These are phyloP conservation scores for Rhinolophus sinicus DNA, from an alignment of 2,113 vertebrate genomes.

Conservation along the genomic window DNA sequence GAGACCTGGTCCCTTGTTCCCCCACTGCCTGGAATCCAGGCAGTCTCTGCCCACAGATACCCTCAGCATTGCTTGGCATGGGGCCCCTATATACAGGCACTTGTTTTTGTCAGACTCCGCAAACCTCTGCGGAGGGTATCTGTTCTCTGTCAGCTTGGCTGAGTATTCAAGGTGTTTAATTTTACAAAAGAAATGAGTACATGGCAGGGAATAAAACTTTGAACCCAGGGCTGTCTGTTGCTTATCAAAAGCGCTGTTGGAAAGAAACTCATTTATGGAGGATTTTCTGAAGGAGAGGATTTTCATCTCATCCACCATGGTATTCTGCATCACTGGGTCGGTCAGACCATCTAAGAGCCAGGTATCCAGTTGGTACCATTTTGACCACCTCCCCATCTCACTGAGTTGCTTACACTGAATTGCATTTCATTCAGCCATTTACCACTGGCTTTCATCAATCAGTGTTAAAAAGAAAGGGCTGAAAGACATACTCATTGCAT, in stretches of 20 bases:
- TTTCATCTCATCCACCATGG: background rate
- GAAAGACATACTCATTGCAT: background rate
- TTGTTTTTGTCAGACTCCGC: background rate
- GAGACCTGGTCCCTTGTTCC: background rate
- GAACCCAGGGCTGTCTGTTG: background rate
- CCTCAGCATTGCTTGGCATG: background rate
- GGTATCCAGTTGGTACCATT: background rate
- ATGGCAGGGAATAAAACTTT: background rate
- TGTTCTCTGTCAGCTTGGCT: background rate
- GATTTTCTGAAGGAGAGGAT: background rate
- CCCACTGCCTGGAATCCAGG: background rate
- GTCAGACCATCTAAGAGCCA: background rate
- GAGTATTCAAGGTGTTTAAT: background rate
- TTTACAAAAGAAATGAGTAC: background rate
- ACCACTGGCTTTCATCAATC: background rate
- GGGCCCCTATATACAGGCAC: background rate
- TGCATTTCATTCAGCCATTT: background rate
- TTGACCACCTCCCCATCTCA: background rate
- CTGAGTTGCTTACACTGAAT: background rate
- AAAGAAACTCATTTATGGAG: background rate
- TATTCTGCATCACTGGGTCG: background rate
- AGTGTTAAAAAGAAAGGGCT: background rate
- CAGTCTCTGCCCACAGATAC: background rate
- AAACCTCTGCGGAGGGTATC: background rate
- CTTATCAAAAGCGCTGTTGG: background rate